phyloP scores from a whole-genome alignment of 37 sponge, comb jelly and placozoan species.

The Theonella swinhoei region DNA sequence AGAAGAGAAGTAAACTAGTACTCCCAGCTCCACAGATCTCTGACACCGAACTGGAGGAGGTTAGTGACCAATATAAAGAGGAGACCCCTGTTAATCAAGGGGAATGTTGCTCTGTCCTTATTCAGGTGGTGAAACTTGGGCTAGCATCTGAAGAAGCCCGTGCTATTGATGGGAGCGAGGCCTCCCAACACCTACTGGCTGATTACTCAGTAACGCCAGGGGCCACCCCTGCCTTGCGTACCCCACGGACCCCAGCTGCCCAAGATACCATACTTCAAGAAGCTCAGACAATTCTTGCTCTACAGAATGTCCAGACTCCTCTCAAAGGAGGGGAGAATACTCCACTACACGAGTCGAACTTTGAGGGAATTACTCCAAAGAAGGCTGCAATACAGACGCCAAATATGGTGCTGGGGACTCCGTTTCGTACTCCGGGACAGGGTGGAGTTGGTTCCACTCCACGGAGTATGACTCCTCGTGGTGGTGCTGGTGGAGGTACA shows the following conservation, averaged over 20 bases:
- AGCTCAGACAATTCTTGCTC: conserved; percentile 86
- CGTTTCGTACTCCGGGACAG: conserved; percentile 68
- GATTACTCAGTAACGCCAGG: conserved; percentile 91
- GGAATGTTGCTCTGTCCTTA: neutral
- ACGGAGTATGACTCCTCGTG: neutral
- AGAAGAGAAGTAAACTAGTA: conserved; percentile 93
- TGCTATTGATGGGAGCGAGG: conserved; percentile 32
- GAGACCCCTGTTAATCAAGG: too few species aligned
- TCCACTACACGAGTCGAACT: conserved; percentile 71
- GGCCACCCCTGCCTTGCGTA: conserved; percentile 48
- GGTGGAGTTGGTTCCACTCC: conserved; percentile 35
- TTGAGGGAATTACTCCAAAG: conserved; percentile 86
- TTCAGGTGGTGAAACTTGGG: conserved; percentile 91
- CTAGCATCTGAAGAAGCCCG: conserved; percentile 73
- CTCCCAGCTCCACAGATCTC: conserved; percentile 97
- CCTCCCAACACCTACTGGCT: conserved; percentile 83
- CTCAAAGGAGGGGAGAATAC: conserved; percentile 89
- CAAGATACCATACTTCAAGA: conserved; percentile 85
- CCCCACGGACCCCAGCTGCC: conserved; percentile 86
- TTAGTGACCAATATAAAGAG: too few species aligned
- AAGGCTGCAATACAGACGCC: conserved; percentile 81
- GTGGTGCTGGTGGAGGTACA: neutral
- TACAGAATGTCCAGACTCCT: conserved; percentile 86
- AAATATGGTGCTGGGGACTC: conserved; percentile 84
- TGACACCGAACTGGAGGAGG: conserved; percentile 92